Conservation (phyloP, 2,797 vertebrate genomes). For the Nasua narica region DNA sequence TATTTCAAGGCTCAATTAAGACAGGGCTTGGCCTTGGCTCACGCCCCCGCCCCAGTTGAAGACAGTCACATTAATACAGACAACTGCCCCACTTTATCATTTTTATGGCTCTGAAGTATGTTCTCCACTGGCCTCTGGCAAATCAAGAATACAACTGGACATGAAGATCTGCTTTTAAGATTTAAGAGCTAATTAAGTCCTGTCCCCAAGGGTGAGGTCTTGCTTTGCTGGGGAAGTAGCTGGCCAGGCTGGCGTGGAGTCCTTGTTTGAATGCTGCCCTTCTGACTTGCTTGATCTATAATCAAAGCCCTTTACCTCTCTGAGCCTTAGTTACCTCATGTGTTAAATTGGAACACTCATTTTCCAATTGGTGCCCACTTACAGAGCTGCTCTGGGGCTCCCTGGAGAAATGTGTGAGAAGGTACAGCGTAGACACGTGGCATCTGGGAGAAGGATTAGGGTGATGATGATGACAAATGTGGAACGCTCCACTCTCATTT, state of each 20-base stretch:
- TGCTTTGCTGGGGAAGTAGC: neutral
- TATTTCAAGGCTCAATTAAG: neutral
- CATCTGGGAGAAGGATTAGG: neutral
- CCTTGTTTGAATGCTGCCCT: neutral
- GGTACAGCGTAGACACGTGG: neutral
- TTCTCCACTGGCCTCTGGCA: constrained; percentile 20
- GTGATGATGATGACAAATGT: neutral
- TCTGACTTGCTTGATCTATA: neutral
- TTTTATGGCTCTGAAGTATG: constrained; percentile 45
- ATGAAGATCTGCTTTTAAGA: constrained; percentile 18
- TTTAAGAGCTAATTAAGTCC: constrained; percentile 55
- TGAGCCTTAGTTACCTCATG: neutral
- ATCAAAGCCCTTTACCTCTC: neutral
- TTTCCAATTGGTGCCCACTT: neutral
- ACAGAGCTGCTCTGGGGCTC: neutral
- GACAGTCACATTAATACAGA: neutral
- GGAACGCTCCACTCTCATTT: constrained; percentile 63
- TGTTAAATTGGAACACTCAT: neutral
- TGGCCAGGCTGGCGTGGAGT: neutral
- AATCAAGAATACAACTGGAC: constrained; percentile 52
- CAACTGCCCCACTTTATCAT: neutral
- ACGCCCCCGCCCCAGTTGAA: neutral
- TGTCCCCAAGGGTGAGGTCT: neutral
- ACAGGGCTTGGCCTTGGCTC: neutral
- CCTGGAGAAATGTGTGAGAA: neutral